Conservation (phyloP, 2,113 vertebrate species). For the Pelusios castaneus region DNA sequence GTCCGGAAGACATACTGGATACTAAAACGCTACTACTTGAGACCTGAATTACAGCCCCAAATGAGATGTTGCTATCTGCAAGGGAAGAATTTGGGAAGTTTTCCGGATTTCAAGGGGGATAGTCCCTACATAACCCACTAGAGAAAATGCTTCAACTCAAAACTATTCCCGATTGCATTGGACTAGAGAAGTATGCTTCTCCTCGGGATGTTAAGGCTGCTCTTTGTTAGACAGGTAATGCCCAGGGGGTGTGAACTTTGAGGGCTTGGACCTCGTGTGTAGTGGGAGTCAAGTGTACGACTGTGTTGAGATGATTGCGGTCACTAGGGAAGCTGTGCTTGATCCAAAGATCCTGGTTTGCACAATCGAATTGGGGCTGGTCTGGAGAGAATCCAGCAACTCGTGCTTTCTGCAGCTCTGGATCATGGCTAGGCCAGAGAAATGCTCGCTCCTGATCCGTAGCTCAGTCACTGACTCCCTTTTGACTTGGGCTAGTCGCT, state of each 20-base stretch:
- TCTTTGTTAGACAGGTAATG: neutral
- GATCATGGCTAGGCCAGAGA: fast-evolving
- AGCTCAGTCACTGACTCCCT: neutral
- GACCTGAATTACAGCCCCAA: neutral
- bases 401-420: fast-evolving
- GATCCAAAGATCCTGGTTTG: neutral
- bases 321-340: fast-evolving
- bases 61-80: neutral
- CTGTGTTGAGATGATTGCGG: neutral
- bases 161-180: neutral
- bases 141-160: neutral
- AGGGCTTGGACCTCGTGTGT: neutral
- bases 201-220: neutral
- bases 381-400: neutral
- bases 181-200: neutral
- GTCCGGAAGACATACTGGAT: neutral
- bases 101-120: neutral
- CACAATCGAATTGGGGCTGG: neutral
- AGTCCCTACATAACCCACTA: neutral
- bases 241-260: too few relatives aligned
- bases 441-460: neutral
- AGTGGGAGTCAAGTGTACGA: fast-evolving
- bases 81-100: neutral
- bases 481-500: neutral
- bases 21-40: neutral